Base-by-base conservation (phyloP, 2,113 vertebrate genomes). In the Aptenodytes forsteri region DNA sequence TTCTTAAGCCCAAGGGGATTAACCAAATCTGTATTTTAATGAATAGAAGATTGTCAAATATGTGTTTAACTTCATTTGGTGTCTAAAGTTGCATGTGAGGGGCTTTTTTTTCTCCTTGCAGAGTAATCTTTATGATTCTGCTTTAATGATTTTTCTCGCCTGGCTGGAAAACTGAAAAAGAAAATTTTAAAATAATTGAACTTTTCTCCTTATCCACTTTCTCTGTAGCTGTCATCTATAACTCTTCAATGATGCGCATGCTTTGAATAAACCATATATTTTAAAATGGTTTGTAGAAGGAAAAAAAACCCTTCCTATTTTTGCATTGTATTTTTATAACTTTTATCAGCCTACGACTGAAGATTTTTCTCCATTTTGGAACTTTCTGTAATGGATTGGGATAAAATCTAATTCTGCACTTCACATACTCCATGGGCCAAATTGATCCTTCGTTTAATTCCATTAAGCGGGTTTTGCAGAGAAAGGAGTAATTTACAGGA, bases 121-220 rank as follows among this genome's bases (percentile, higher is more conserved):
- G 42, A 47, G 6, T 81, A 81, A 81, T 90, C 22, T 78, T 62
- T 55, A 18, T 78, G 62, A 90, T 83, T 92, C 42, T 88, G 6
- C 58, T 83, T 86, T 86, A 93, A 70, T 70, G 20, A 46, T 88
- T 90, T 94, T 92, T 77, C 44, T 85, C 13, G 4, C 58, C 78
- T 71, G 13, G 7, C 30, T 5, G 2, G 65, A 83, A 94, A 96
- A 87, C 6, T 12, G 21, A 61, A 84, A 59, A 64, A 58, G 66
- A 87, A 91, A 87, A 72, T 76, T 70, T 76, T 11, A 52, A 93
- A 93, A 94, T 91, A 95, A 82, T 91, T 75, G 22, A 69, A 78
- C 16, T 78, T 93, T 82, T 94, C 23, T 87, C 34, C 54, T 90
- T 83, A 79, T 83, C 44, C 46, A 9, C 49, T 77, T 90, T 26